phyloP scores from a whole-genome alignment of 1,140 invertebrate species.

The Pseudomyrmex cubaensis region DNA sequence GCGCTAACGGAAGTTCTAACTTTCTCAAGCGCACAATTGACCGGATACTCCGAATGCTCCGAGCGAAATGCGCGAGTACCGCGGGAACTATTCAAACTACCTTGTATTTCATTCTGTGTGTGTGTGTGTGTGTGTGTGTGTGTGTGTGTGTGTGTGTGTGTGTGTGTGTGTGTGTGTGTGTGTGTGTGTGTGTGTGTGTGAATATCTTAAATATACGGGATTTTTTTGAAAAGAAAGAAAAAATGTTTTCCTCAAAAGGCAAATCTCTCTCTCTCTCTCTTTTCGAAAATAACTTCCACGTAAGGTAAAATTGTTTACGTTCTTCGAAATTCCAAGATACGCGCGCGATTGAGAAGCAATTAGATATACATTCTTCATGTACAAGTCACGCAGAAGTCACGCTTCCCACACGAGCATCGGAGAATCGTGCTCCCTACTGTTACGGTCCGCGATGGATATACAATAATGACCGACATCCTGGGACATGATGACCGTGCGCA shows the following conservation, averaged over 20 bases:
- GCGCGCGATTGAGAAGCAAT: no score
- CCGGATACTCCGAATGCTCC: slow-evolving; percentile 55
- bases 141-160: neutral
- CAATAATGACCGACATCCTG: slow-evolving; percentile 68
- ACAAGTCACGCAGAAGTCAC: neutral
- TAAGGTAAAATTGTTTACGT: no score
- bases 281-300: no score
- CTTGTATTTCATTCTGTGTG: neutral
- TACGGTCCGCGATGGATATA: slow-evolving; percentile 21
- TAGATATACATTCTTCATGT: no score
- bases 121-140: neutral
- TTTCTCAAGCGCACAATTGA: slow-evolving; percentile 63
- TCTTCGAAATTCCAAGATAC: no score
- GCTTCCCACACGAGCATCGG: neutral
- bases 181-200: no score
- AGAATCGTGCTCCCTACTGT: slow-evolving; percentile 30
- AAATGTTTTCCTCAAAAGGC: no score
- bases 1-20: slow-evolving; percentile 63
- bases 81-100: slow-evolving; percentile 41
- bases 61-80: slow-evolving; percentile 29
- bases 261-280: no score
- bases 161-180: neutral
- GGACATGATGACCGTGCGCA: slow-evolving; percentile 6
- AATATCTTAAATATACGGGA: no score
- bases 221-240: no score